Conservation (phyloP, 2,113 vertebrate genomes). For the Penelope pileata region DNA sequence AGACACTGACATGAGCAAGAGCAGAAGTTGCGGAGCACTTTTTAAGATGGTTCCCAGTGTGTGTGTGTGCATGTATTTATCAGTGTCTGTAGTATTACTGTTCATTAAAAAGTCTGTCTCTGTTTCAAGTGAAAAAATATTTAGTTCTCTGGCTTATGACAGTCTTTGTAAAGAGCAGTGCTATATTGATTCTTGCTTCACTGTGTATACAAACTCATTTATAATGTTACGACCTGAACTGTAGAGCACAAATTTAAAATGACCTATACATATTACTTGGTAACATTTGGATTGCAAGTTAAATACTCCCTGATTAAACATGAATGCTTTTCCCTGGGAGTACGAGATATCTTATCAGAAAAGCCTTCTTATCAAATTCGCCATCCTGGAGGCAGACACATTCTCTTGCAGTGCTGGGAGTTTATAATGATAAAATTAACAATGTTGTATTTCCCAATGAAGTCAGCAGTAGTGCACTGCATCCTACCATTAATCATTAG, state of each 20-base stretch:
- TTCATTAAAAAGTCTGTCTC: constrained; percentile 11
- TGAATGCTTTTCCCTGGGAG: constrained; percentile 51
- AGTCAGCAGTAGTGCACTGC: constrained; percentile 59
- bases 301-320: constrained; percentile 68
- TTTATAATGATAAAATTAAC: constrained; percentile 80
- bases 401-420: constrained; percentile 64
- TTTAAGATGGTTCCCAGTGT: background rate
- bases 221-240: constrained; percentile 50
- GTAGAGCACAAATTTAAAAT: constrained; percentile 56
- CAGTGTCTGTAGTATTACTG: background rate
- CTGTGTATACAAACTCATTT: constrained; percentile 62
- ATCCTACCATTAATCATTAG: constrained; percentile 74
- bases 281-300: constrained; percentile 70
- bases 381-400: constrained; percentile 69
- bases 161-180: constrained; percentile 10
- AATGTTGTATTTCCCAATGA: constrained; percentile 74
- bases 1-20: background rate
- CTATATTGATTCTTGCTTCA: constrained; percentile 56
- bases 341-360: constrained; percentile 68
- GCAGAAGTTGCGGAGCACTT: background rate
- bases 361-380: constrained; percentile 71
- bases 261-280: constrained; percentile 57
- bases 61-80: background rate
- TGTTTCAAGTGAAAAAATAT: constrained; percentile 4
- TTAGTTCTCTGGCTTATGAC: constrained; percentile 36